Percentiles rank a stretch among this genome's conserved stretches.
phyloP scores from a whole-genome alignment of 2,113 vertebrate genomes.

The Gallinago undulata region DNA sequence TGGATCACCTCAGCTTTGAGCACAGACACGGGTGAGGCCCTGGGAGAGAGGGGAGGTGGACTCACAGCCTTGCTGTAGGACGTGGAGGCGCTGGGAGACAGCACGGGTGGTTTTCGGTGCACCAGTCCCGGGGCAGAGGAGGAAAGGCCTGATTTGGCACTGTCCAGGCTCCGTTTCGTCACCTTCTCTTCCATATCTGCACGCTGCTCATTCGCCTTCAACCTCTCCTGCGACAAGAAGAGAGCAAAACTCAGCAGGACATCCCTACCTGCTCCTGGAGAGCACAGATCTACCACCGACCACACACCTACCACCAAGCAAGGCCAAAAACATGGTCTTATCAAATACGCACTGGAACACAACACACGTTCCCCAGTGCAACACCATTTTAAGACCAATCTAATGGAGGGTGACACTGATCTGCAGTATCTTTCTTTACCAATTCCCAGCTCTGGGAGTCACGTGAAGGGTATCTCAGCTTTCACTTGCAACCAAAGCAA shows the following conservation, averaged over 20 bases:
- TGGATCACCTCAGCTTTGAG: conserved; percentile 89
- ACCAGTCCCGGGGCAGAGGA: conserved; percentile 75
- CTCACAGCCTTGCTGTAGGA: conserved; percentile 82
- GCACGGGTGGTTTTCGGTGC: conserved; percentile 80
- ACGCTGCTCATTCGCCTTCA: conserved; percentile 88
- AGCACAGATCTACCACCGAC: background rate
- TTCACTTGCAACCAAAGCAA: background rate
- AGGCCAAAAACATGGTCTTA: background rate
- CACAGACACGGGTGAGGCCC: conserved; percentile 79
- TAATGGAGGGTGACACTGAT: background rate
- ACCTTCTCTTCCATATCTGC: conserved; percentile 87
- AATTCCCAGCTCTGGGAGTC: background rate
- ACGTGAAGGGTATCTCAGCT: background rate
- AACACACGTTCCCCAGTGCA: background rate
- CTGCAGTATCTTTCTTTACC: background rate
- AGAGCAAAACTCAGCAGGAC: background rate
- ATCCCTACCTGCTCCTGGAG: background rate
- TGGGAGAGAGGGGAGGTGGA: conserved; percentile 78
- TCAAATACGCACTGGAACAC: background rate
- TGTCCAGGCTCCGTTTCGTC: conserved; percentile 80
- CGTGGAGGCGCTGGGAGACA: conserved; percentile 77
- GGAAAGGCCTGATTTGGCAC: conserved; percentile 77
- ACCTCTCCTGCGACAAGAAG: conserved; percentile 80
- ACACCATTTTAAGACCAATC: background rate
- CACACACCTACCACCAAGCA: background rate